Conservation (phyloP, 2,113 vertebrate species). For the Lophius piscatorius region DNA sequence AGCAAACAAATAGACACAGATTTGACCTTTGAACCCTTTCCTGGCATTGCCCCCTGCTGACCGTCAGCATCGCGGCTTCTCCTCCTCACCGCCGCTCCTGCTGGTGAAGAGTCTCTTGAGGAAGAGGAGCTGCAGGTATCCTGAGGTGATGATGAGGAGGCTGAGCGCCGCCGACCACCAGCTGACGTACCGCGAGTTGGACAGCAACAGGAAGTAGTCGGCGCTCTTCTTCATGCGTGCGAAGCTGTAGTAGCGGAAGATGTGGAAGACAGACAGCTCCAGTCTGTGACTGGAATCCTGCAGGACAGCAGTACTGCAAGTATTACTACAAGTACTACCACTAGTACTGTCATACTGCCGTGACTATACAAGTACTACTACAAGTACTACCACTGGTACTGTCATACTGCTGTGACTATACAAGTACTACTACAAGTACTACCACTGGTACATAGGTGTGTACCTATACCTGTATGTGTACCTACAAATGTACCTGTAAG, state of each 20-base stretch:
- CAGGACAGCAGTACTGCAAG: background rate
- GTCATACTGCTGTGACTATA: too few species aligned
- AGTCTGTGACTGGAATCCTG: slow-evolving; percentile 82
- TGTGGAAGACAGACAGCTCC: slow-evolving; percentile 86
- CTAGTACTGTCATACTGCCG: too few species aligned
- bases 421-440: background rate
- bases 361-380: background rate
- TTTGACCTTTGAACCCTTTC: background rate
- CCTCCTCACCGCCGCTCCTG: slow-evolving; percentile 53
- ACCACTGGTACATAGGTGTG: background rate
- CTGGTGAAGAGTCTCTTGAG: slow-evolving; percentile 87
- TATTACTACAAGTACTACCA: background rate
- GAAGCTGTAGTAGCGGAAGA: slow-evolving; percentile 90
- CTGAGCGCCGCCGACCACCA: slow-evolving; percentile 89
- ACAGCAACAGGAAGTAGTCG: slow-evolving; percentile 85
- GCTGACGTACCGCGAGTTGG: slow-evolving; percentile 87
- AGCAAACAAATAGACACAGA: too few species aligned
- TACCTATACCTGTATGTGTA: too few species aligned
- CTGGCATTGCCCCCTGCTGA: background rate
- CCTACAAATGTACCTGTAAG: too few species aligned
- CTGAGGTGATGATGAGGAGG: slow-evolving; percentile 84
- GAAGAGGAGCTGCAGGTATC: slow-evolving; percentile 89
- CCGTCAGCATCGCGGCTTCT: slow-evolving; percentile 84
- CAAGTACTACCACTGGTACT: background rate
- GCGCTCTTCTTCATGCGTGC: slow-evolving; percentile 85